Evolutionary conservation across 2,888 invertebrate genomes (phyloP).

Genomic region (Euclidia mi): DNA sequence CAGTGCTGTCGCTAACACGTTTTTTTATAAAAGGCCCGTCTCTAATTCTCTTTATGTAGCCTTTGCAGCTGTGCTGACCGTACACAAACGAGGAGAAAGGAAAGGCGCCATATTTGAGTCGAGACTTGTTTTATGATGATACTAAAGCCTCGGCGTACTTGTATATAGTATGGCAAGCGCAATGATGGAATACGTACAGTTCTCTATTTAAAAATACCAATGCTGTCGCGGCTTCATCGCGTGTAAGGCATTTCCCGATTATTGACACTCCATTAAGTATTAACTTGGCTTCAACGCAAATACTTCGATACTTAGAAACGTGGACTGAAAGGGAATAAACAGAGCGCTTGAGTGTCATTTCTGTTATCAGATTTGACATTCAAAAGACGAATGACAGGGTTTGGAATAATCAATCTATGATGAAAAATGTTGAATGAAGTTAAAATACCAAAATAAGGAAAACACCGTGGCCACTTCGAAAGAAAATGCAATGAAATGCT

Average conservation of each 20-base stretch:
- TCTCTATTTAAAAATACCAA: slow-evolving; percentile 24
- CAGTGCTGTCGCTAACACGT: slow-evolving; percentile 3
- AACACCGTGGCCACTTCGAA: no score
- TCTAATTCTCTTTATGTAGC: slow-evolving; percentile 24
- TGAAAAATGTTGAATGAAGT: not conserved
- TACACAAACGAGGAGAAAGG: slow-evolving; percentile 32
- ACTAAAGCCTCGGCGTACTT: slow-evolving; percentile 22
- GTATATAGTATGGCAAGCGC: slow-evolving; percentile 10
- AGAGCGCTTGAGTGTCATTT: not conserved
- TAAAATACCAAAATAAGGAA: not conserved
- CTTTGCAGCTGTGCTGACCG: slow-evolving; percentile 36
- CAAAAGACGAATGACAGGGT: not conserved
- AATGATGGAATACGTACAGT: slow-evolving; percentile 23
- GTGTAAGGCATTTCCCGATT: slow-evolving; percentile 38
- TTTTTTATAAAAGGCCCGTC: slow-evolving; percentile 21
- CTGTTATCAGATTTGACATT: not conserved
- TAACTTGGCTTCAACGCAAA: slow-evolving; percentile 16
- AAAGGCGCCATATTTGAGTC: slow-evolving; percentile 24
- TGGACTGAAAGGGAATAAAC: not conserved
- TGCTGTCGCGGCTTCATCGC: slow-evolving; percentile 20
- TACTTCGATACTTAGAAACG: not conserved
- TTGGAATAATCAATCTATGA: not conserved
- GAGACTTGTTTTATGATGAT: slow-evolving; percentile 28
- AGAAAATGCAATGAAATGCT: no score
- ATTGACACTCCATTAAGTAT: slow-evolving; percentile 33